Evolutionary conservation across 2,113 vertebrate species (phyloP).

Genomic region (Atrichornis clamosus): DNA sequence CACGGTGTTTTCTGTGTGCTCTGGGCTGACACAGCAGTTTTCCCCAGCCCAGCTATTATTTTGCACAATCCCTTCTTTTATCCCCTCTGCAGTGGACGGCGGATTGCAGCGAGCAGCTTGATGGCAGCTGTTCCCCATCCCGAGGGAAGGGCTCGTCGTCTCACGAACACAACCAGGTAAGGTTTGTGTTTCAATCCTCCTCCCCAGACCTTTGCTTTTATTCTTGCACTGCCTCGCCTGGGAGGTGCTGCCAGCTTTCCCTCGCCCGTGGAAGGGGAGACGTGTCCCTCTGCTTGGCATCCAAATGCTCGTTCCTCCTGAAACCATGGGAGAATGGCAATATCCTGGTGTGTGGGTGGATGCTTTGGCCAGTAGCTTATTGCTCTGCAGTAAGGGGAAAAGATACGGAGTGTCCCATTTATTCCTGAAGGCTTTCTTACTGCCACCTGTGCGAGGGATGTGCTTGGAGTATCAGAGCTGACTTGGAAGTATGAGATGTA

Average conservation of each 20-base stretch:
- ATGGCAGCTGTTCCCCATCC: constrained; percentile 85
- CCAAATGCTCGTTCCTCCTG: accelerated
- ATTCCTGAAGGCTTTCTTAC: not conserved
- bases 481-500: not conserved
- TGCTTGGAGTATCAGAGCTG: not conserved
- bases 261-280: accelerated
- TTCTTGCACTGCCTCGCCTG: not conserved
- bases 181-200: not conserved
- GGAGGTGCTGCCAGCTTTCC: not conserved
- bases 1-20: not conserved
- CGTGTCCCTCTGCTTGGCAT: accelerated
- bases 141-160: constrained; percentile 78
- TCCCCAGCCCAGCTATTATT: not conserved
- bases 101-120: constrained; percentile 85
- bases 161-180: constrained; percentile 79
- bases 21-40: not conserved
- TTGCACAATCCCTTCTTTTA: constrained; percentile 4
- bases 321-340: not conserved
- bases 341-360: not conserved
- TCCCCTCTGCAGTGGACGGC: constrained; percentile 87
- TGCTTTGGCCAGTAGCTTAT: not conserved
- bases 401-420: not conserved
- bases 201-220: not conserved
- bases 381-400: not conserved
- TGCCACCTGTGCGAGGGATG: accelerated